These are phyloP conservation scores for Labeo catla DNA, from an alignment of 2,113 vertebrate species.

Conservation along the genomic window DNA sequence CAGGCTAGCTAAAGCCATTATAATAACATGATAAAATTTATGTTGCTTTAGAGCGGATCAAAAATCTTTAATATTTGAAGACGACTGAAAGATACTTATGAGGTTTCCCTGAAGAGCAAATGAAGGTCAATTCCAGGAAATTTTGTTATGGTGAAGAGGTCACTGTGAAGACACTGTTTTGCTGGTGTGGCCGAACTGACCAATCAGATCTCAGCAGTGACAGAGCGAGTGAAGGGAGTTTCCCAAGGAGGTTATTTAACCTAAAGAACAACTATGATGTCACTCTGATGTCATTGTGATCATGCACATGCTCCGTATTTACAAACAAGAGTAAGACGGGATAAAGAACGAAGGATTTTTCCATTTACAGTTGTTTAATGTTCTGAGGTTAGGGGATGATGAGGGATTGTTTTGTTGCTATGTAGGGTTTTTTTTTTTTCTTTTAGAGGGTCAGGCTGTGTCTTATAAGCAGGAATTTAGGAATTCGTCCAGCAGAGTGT, in stretches of 20 bases:
- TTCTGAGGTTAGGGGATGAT: background rate
- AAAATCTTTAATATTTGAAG: background rate
- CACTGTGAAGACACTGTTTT: background rate
- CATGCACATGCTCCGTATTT: slow-evolving; percentile 34
- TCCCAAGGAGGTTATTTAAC: background rate
- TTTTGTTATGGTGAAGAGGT: background rate
- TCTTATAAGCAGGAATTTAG: slow-evolving; percentile 18
- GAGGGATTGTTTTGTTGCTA: background rate
- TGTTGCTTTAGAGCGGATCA: background rate
- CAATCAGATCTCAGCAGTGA: slow-evolving; percentile 17
- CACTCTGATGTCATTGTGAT: background rate
- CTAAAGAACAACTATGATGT: background rate
- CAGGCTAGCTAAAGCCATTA: no score
- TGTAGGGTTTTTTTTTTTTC: background rate
- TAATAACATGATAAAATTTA: background rate
- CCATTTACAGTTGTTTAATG: background rate
- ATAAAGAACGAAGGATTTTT: background rate
- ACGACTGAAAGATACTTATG: background rate
- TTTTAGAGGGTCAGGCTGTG: slow-evolving; percentile 1
- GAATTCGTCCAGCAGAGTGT: slow-evolving; percentile 52
- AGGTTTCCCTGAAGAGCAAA: background rate
- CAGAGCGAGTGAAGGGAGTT: background rate
- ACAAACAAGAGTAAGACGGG: background rate
- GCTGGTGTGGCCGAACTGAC: background rate
- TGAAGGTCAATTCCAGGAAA: background rate